Percentiles rank a stretch among this genome's conserved stretches.
Evolutionary conservation across 2,888 invertebrate genomes (phyloP).

Genomic region (Rhimphoctona megacephalus): DNA sequence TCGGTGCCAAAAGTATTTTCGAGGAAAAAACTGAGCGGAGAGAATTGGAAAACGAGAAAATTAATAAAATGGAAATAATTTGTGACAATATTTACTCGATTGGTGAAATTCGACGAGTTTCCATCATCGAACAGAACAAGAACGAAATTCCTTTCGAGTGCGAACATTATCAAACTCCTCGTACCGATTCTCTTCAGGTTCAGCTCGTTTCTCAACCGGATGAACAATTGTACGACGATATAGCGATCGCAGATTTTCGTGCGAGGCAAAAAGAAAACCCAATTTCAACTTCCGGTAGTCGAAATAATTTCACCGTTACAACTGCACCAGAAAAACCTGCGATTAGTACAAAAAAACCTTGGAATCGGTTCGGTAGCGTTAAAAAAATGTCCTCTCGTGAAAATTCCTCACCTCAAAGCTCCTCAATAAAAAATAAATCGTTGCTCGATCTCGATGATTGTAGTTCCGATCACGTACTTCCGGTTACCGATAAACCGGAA

Average conservation of each 20-base stretch:
- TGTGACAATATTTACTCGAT: constrained; percentile 1
- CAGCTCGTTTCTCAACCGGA: constrained; percentile 46
- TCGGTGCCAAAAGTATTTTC: neutral
- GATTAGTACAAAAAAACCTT: constrained; percentile 72
- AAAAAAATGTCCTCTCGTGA: constrained; percentile 49
- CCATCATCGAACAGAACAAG: neutral
- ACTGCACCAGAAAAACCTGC: constrained; percentile 33
- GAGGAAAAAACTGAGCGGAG: constrained; percentile 4
- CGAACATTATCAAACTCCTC: constrained; percentile 80
- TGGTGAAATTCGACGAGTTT: neutral
- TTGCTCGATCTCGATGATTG: constrained; percentile 56
- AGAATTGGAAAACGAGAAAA: constrained; percentile 18
- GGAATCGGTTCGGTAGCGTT: constrained; percentile 78
- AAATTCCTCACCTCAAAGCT: constrained; percentile 31
- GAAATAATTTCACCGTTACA: constrained; percentile 18
- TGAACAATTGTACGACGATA: constrained; percentile 81
- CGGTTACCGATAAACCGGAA: constrained; percentile 65
- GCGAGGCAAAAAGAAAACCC: constrained; percentile 73
- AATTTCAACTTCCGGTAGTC: constrained; percentile 32
- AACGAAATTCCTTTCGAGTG: constrained; percentile 57
- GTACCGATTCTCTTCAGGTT: constrained; percentile 57
- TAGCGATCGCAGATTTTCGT: constrained; percentile 78
- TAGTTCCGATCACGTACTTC: constrained; percentile 35
- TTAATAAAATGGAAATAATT: constrained; percentile 17
- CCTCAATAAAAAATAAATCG: constrained; percentile 44